Base-by-base conservation (phyloP, 2,888 invertebrate genomes). In the Tineola bisselliella region DNA sequence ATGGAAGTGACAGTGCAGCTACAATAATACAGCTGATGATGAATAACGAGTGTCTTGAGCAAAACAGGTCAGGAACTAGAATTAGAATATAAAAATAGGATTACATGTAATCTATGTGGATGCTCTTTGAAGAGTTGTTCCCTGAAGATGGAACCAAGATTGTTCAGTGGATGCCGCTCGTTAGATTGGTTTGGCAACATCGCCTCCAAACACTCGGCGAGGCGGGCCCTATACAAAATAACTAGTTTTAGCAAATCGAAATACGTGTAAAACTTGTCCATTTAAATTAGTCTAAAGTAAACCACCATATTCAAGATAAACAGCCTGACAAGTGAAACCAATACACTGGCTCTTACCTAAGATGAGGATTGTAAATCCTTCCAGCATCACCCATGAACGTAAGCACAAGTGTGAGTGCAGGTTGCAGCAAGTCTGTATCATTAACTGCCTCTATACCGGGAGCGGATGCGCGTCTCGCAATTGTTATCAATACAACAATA, bases 201-300 rank as follows among this genome's bases (percentile, higher is more conserved):
- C 8, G 94, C 91, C 71, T 97, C 96, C 11, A 98, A 81, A 59
- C 94, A 94, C 76, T 97, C 96, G 0, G 98, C 97, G 63, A 98
- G 80, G 61, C 93, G 90, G 0, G 98, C 98, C 63, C 98, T 90
- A 70, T 6, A 44, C 13, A 25, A 17, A 15, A 48, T 15, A 48
- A 13, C 25, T 25, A 25, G 25, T 25, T 25, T 4, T 25, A 25
- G 6, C 25, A 25, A 25, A 25, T 4, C 25, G 25, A 4, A 2
- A 25, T 25, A 25, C 2, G 25, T 4, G 25, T 25, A 2, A 25
- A 25, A 25, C 25, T 6, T 25, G 4, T 2, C 25, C 25, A 25
- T 4, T 25, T 25, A 25, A 25, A 2, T 25, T 33, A 59, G 13
- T 17, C n/a, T n/a, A 33, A 12, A 59, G 17, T 61, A n/a, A 44